Base-by-base conservation (phyloP, 1,140 invertebrate species). In the Musca domestica region DNA sequence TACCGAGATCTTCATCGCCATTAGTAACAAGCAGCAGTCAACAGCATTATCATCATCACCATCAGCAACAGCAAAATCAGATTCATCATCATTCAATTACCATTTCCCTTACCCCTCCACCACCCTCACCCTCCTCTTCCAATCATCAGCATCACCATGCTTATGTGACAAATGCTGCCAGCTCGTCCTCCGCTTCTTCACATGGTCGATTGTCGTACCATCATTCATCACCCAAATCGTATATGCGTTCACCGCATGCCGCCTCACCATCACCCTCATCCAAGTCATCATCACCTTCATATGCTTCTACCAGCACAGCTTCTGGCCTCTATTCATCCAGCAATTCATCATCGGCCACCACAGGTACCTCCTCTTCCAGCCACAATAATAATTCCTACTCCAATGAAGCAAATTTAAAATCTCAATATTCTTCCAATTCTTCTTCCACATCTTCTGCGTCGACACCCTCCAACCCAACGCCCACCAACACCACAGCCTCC, bases 1-100 rank as follows among this genome's bases (percentile, higher is more conserved):
- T 71, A 70, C 23, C 70, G 64, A 56, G 68, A 73, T 69, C 70
- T 65, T 70, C 71, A 71, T 71, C 71, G 71, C 51, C 74, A 67
- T 64, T 58, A 72, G 10, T 69, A 68, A 22, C 69, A 69, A 48
- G 49, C 1, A 30, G 3, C 6, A 61, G 19, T 34, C 56, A 61
- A 3, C 56, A 58, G 9, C 10, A 48, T 49, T 49, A 30, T 30
- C 10, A 41, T 41, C 34, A 41, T 41, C 34, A 41, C 12, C 34
- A 41, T 5, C 34, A 41, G n/a, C 65, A 17, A 52, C 67, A 76
- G 30, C 64, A 67, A 67, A 69, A 71, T 61, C 72, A 71, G 22
- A 15, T 58, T 49, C 69, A 69, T 25, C 71, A 72, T 56, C 19
- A 67, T 67, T 30, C 51, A 61, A 67, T 67, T 72, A 46, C 69